These are phyloP conservation scores for Ostrea edulis DNA, from an alignment of 1,140 invertebrate genomes.

Conservation along the genomic window DNA sequence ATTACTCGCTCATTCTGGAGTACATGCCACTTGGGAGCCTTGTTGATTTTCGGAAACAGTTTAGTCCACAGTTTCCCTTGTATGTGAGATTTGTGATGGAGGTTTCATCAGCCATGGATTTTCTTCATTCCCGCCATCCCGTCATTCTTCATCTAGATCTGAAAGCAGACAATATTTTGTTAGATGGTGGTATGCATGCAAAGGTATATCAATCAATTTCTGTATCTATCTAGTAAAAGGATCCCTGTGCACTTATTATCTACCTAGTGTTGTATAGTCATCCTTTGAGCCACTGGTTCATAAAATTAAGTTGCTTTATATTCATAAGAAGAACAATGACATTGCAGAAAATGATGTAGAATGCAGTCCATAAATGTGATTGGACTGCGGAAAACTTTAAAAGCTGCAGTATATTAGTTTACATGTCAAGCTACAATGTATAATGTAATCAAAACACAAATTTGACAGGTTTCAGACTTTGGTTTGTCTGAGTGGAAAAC, in stretches of 20 bases:
- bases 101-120: constrained; percentile 60
- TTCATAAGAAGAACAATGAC: too few species aligned
- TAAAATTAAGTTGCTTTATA: too few species aligned
- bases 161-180: constrained; percentile 67
- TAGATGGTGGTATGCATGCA: constrained; percentile 59
- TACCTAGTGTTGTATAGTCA: too few species aligned
- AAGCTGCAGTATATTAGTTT: too few species aligned
- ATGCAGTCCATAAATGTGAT: too few species aligned
- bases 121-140: constrained; percentile 58
- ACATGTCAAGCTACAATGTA: too few species aligned
- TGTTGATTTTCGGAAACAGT: constrained; percentile 59
- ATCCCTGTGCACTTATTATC: too few species aligned
- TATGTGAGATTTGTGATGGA: constrained; percentile 56
- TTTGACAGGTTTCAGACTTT: constrained; percentile 63
- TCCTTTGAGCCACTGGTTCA: too few species aligned
- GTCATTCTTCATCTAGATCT: constrained; percentile 65
- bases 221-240: too few species aligned
- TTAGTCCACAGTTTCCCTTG: constrained; percentile 55
- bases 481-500: constrained; percentile 67
- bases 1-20: constrained; percentile 63
- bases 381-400: too few species aligned
- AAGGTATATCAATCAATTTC: constrained; percentile 54
- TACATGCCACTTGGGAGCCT: constrained; percentile 67
- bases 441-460: too few species aligned
- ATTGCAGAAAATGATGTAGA: too few species aligned